phyloP scores from a whole-genome alignment of 2,888 invertebrate species.

The Bellardia bayeri region DNA sequence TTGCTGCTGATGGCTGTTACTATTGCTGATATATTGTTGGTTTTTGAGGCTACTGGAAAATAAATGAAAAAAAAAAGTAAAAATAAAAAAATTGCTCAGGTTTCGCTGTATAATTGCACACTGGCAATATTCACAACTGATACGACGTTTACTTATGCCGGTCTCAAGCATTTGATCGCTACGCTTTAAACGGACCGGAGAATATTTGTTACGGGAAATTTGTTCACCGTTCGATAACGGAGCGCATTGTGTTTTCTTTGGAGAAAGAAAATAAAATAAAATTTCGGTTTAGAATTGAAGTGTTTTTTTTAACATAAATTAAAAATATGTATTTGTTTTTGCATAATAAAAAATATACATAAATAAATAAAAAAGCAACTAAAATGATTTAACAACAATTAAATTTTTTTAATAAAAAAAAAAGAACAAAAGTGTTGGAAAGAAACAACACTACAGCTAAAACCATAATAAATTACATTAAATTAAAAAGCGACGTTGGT shows the following conservation, averaged over 20 bases:
- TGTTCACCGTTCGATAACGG: conserved; percentile 32
- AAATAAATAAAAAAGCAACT: background rate
- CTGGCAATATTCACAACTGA: conserved; percentile 64
- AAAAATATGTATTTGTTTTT: too few relatives aligned
- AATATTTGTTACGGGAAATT: conserved; percentile 56
- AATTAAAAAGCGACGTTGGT: background rate
- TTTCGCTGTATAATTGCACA: conserved; percentile 61
- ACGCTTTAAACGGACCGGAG: conserved; percentile 78
- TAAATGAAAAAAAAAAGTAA: conserved; percentile 6
- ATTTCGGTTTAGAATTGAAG: conserved; percentile 13
- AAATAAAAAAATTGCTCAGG: conserved; percentile 60
- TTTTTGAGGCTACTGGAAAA: conserved; percentile 42
- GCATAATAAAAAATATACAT: background rate
- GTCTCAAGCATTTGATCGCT: conserved; percentile 80
- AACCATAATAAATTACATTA: background rate
- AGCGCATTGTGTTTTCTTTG: background rate
- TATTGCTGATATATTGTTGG: conserved; percentile 61
- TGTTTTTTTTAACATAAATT: conserved; percentile 25
- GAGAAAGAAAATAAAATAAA: background rate
- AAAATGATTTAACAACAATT: background rate
- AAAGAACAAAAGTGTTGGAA: background rate
- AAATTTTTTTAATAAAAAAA: background rate
- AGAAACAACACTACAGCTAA: background rate
- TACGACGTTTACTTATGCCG: conserved; percentile 67
- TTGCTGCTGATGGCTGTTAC: conserved; percentile 55